phyloP scores from a whole-genome alignment of 2,888 invertebrate genomes.

The Troglohyphantes excavatus region DNA sequence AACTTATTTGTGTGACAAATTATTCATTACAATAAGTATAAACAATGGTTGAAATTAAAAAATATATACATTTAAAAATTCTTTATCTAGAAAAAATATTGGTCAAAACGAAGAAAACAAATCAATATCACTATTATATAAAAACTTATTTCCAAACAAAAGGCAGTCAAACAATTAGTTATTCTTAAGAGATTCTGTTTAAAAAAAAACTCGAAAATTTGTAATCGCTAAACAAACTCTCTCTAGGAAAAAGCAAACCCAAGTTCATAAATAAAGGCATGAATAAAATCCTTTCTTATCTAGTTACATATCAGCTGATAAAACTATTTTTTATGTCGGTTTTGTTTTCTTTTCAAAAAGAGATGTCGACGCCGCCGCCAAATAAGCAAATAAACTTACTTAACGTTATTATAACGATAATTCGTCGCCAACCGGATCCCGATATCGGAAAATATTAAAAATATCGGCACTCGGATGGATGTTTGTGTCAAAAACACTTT shows the following conservation, averaged over 20 bases:
- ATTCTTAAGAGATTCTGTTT: not conserved
- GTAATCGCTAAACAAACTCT: not conserved
- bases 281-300: not conserved
- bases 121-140: no score
- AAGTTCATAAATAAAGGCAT: not conserved
- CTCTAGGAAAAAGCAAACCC: not conserved
- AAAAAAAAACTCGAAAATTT: not conserved
- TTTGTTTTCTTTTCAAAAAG: conserved; percentile 6
- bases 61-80: no score
- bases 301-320: conserved; percentile 18
- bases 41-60: no score
- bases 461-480: conserved; percentile 30
- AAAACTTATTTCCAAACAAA: no score
- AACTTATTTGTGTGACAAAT: no score
- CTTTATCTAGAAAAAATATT: no score
- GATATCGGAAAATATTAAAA: conserved; percentile 63
- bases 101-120: no score
- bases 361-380: conserved; percentile 8
- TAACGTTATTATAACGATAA: conserved; percentile 55
- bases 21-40: no score
- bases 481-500: conserved; percentile 59
- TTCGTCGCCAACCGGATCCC: conserved; percentile 46
- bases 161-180: not conserved
- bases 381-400: conserved; percentile 52
- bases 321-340: conserved; percentile 4